phyloP scores from a whole-genome alignment of 2,888 invertebrate species.

The Stenchaetothrips biformis region DNA sequence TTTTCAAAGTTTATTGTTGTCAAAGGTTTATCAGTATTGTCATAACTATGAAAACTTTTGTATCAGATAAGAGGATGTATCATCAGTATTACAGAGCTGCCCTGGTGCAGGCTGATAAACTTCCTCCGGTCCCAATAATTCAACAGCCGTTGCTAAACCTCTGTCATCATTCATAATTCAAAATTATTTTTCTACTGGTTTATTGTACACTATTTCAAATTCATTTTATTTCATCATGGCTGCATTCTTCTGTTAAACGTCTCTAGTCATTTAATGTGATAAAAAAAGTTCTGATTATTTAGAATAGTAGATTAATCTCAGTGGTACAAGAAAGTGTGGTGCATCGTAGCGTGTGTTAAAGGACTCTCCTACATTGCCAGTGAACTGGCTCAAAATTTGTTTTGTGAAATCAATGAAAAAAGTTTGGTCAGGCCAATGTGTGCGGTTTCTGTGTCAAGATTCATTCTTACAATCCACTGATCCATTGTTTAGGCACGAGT shows the following conservation, averaged over 20 bases:
- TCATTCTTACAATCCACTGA: no score
- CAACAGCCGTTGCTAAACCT: neutral
- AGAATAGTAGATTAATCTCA: neutral
- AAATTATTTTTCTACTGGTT: slow-evolving; percentile 3
- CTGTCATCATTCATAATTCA: neutral
- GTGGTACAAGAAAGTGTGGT: slow-evolving; percentile 21
- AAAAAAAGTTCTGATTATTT: neutral
- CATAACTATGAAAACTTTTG: neutral
- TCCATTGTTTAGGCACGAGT: no score
- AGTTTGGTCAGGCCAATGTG: no score
- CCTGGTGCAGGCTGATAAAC: neutral
- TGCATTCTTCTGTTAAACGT: neutral
- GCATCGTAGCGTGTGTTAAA: slow-evolving; percentile 10
- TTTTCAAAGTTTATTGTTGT: slow-evolving; percentile 15
- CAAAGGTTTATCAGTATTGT: neutral
- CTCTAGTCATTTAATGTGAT: slow-evolving; percentile 2
- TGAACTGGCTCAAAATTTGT: slow-evolving; percentile 1
- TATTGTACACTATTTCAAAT: neutral
- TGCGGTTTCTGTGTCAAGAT: no score
- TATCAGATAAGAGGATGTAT: neutral
- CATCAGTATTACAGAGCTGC: neutral
- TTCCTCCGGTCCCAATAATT: neutral
- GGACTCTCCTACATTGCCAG: no score
- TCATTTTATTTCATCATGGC: neutral
- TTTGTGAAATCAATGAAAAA: no score